Conservation (phyloP, 2,888 invertebrate species). For the Sesia apiformis region DNA sequence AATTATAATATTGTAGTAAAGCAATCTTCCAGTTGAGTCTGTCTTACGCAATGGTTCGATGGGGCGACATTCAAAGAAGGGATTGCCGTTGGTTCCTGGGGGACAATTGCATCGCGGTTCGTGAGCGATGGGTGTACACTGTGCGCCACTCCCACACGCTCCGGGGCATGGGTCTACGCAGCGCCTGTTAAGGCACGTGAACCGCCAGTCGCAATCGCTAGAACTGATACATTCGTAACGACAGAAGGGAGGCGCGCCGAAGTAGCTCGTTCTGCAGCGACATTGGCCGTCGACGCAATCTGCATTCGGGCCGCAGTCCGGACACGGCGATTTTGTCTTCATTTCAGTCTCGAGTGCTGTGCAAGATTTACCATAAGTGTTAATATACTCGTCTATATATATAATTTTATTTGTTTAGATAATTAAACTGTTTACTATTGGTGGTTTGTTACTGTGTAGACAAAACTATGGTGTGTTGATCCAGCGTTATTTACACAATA, state of each 20-base stretch:
- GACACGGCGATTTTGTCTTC: conserved; percentile 67
- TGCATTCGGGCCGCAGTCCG: conserved; percentile 84
- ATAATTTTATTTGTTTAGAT: no score
- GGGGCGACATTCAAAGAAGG: conserved; percentile 79
- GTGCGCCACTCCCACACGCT: conserved; percentile 82
- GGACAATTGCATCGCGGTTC: conserved; percentile 81
- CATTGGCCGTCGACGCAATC: conserved; percentile 81
- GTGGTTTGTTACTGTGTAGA: no score
- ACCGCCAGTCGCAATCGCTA: conserved; percentile 80
- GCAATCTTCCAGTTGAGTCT: conserved; percentile 56
- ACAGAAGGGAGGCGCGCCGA: conserved; percentile 84
- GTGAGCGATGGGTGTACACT: conserved; percentile 81
- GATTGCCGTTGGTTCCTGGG: conserved; percentile 80
- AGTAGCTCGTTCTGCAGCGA: conserved; percentile 78
- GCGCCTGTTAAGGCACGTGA: conserved; percentile 80
- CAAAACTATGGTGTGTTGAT: no score
- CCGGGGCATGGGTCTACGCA: conserved; percentile 85
- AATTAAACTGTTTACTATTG: no score
- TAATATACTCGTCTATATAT: no score
- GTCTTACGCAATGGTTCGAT: conserved; percentile 64
- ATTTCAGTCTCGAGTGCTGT: conserved; percentile 40
- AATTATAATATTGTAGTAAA: conserved; percentile 16
- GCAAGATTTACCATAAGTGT: conserved; percentile 9
- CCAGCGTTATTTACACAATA: conserved; percentile 3
- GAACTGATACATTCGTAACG: conserved; percentile 82